Evolutionary conservation across 2,797 vertebrate species (phyloP).

Genomic region (Chelonia mydas): DNA sequence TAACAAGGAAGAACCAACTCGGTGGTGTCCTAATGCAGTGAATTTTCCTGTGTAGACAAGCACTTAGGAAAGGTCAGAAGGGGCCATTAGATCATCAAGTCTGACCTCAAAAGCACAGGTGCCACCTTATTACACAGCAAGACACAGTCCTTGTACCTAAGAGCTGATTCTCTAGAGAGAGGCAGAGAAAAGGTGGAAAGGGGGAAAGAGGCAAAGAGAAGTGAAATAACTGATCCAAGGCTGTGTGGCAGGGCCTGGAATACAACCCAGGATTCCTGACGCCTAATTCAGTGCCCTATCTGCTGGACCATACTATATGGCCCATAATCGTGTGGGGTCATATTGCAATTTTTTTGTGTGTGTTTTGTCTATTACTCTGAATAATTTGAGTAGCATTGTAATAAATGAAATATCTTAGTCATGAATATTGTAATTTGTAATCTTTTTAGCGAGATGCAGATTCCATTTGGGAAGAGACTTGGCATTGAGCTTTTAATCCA

Average conservation of each 20-base stretch:
- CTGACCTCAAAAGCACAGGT: not conserved
- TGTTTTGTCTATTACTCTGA: conserved; percentile 60
- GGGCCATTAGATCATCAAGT: not conserved
- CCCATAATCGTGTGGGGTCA: not conserved
- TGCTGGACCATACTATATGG: conserved; percentile 55
- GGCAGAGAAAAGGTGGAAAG: not conserved
- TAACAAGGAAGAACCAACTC: not conserved
- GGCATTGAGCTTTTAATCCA: conserved; percentile 36
- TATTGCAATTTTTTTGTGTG: conserved; percentile 55
- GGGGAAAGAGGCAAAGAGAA: not conserved
- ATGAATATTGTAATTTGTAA: conserved; percentile 30
- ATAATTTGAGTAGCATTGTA: conserved; percentile 38
- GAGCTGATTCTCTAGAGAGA: accelerated
- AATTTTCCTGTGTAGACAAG: not conserved
- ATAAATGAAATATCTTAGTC: conserved; percentile 48
- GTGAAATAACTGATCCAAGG: accelerated
- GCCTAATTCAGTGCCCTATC: accelerated
- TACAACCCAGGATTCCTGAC: not conserved
- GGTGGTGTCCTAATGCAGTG: not conserved
- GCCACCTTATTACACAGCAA: not conserved
- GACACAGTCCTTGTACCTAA: accelerated
- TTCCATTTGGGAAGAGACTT: not conserved
- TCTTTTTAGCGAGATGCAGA: conserved; percentile 33
- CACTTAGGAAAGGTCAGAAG: not conserved
- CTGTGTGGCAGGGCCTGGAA: not conserved